Base-by-base conservation (phyloP, 2,797 vertebrate species). In the Heliangelus exortis region DNA sequence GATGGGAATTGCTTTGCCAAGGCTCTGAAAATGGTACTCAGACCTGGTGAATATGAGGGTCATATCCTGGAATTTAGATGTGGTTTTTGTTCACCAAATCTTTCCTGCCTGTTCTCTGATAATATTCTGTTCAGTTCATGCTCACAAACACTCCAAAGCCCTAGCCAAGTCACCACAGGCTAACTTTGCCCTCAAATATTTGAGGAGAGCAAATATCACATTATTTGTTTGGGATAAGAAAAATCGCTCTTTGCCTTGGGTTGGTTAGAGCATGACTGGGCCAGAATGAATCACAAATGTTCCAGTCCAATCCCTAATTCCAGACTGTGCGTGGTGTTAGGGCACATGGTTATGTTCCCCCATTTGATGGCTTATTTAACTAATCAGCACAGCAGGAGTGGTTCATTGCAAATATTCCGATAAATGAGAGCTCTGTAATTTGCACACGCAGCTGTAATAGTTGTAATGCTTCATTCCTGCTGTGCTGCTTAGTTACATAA, bases 331-430 rank as follows among this genome's bases (percentile, higher is more conserved):
- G 3, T 0, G 0, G 76, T 96, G 82, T 83, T 95, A 65, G 13
- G 20, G 94, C 87, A 95, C 94, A 94, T 13, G 79, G 89, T 91
- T 95, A 67, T 94, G 79, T 93, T 93, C 91, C 77, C 92, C 96
- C 95, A 95, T 95, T 95, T 95, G 96, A 95, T 95, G 94, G 92
- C 92, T 96, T 96, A 93, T 95, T 96, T 95, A 96, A 95, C 94
- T 96, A 96, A 96, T 96, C 95, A 95, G 94, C 94, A 79, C 94
- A 93, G 93, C 95, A 95, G 95, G 95, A 96, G 79, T 66, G 51
- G 87, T 90, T 95, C 84, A 68, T 97, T 96, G 84, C 89, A 83
- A 95, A 92, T 95, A 89, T 92, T 96, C 82, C 73, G 7, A 93
- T 95, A 96, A 96, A 95, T 91, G 91, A 95, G 87, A 89, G 93